Percentiles rank a stretch among this genome's conserved stretches.
Conservation (phyloP, 2,888 invertebrate species). For the Onthophagus sagittarius region DNA sequence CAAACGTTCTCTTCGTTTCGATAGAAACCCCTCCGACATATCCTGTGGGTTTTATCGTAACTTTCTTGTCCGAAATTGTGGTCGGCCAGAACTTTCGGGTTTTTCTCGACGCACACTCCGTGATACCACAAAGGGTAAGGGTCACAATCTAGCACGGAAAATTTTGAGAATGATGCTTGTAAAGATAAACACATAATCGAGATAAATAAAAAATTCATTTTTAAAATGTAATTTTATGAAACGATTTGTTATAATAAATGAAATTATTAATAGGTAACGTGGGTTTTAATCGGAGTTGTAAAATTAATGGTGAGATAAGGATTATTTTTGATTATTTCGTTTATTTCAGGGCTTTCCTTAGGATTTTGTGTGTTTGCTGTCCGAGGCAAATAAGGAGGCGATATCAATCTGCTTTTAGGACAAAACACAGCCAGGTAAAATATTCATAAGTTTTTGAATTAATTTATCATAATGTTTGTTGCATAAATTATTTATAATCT, state of each 20-base stretch:
- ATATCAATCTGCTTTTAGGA: slow-evolving; percentile 80
- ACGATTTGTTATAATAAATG: no score
- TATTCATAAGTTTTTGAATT: neutral
- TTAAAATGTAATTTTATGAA: no score
- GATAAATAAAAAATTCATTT: neutral
- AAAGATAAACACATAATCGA: no score
- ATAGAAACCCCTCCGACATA: neutral
- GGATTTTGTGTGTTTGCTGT: slow-evolving; percentile 87
- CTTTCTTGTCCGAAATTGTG: neutral
- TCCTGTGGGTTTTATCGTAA: neutral
- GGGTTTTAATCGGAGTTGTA: no score
- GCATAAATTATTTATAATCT: no score
- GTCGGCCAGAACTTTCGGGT: neutral
- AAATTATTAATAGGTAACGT: no score
- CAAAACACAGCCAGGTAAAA: slow-evolving; percentile 79
- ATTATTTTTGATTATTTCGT: slow-evolving; percentile 37
- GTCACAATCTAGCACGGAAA: neutral
- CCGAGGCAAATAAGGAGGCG: slow-evolving; percentile 75
- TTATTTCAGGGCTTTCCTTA: slow-evolving; percentile 81
- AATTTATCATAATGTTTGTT: no score
- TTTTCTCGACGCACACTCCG: neutral
- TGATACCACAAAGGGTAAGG: neutral
- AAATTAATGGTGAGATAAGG: neutral
- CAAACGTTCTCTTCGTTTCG: neutral
- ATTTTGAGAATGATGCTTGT: no score